Evolutionary conservation across 2,797 vertebrate genomes (phyloP).

Genomic region (Rhynchotus rufescens): DNA sequence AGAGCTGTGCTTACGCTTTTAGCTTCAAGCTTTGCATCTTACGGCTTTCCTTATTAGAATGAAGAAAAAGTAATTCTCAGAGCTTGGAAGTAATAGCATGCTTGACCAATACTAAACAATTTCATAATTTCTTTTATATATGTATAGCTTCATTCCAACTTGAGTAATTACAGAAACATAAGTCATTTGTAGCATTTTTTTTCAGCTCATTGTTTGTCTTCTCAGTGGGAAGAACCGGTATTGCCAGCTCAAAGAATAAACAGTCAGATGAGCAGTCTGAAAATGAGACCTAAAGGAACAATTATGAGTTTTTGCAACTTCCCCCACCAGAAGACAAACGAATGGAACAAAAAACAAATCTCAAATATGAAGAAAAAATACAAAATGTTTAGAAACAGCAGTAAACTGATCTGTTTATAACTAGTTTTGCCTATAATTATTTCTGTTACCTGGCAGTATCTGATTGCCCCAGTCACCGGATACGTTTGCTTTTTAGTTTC

Average conservation of each 20-base stretch:
- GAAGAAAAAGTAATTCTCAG: background rate
- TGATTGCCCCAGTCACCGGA: background rate
- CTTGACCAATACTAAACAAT: background rate
- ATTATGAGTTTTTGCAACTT: background rate
- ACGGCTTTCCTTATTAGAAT: background rate
- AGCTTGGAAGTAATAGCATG: background rate
- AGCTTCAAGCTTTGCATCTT: background rate
- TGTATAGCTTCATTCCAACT: background rate
- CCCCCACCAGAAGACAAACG: background rate
- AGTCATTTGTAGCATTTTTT: background rate
- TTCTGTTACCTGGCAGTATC: background rate
- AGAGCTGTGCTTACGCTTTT: background rate
- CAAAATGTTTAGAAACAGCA: background rate
- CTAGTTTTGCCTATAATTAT: background rate
- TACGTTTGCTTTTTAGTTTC: background rate
- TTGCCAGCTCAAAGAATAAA: background rate
- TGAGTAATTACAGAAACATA: conserved; percentile 22
- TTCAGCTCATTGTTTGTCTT: background rate
- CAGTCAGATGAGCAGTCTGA: background rate
- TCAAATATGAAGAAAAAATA: background rate
- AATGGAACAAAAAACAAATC: background rate
- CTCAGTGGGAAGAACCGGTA: background rate
- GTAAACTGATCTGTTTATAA: background rate
- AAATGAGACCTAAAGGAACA: background rate
- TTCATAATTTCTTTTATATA: conserved; percentile 6